Base-by-base conservation (phyloP, 2,113 vertebrate genomes). In the Onychostoma macrolepis region DNA sequence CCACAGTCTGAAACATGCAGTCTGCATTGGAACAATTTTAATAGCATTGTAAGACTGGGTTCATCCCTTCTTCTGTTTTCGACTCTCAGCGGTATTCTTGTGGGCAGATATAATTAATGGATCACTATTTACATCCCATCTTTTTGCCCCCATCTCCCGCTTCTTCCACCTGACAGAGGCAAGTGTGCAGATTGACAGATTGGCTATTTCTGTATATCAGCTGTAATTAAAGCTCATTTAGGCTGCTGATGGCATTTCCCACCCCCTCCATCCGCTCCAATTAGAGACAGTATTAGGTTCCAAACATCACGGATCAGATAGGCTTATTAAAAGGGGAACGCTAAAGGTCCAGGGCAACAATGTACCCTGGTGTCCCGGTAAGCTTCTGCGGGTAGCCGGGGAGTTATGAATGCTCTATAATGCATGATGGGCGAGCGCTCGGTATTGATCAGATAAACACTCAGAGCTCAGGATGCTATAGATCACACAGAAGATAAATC, bases 161-260 rank as follows among this genome's bases (percentile, higher is more conserved):
- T 78, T 33, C 45, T 36, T 84, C 74, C 86, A 58, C 79, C 84
- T 91, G 85, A 85, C 87, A 80, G 74, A 83, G 82, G 82, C 58
- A 88, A 56, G 80, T 85, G 45, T 77, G 28, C 75, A 90, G 92
- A 91, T 89, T 91, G 92, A 91, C 92, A 91, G 86, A 89, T 88
- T 82, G 87, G 88, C 87, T 87, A 90, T 90, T 89, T 89, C 85
- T 90, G 85, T 43, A 85, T 90, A 92, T 89, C 85, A 80, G 53
- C 88, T 86, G 85, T 91, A 92, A 91, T 92, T 91, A 91, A 88
- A 89, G 65, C 87, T 89, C 83, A 90, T 91, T 91, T 89, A 79
- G 85, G 67, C 84, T 87, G 90, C 89, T 90, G 89, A 89, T 91
- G 89, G 89, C 88, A 83, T 91, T 90, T 85, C 74, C 80, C 84